Percentiles rank a stretch among this genome's conserved stretches.
Evolutionary conservation across 2,113 vertebrate species (phyloP).

Genomic region (Mus spicilegus): DNA sequence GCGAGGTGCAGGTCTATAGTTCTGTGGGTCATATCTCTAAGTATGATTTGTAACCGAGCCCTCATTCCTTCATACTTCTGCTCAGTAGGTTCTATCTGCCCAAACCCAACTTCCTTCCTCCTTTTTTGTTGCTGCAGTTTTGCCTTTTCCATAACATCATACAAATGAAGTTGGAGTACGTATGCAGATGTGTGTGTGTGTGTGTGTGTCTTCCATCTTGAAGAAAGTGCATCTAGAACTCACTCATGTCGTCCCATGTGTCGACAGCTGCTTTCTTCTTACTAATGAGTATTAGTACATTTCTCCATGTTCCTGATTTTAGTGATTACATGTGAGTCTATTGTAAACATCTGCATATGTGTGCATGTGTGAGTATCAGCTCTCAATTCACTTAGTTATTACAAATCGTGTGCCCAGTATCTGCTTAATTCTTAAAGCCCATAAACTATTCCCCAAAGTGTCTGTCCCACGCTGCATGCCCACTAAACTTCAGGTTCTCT

Average conservation of each 20-base stretch:
- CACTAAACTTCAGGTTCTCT: background rate
- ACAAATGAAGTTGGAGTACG: no score
- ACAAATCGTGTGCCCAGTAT: background rate
- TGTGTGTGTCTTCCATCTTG: background rate
- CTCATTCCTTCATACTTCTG: background rate
- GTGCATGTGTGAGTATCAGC: background rate
- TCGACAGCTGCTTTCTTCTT: background rate
- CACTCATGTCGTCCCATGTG: background rate
- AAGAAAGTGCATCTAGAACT: background rate
- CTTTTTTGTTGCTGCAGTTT: background rate
- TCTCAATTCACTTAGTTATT: background rate
- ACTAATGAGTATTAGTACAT: background rate
- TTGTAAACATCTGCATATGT: background rate
- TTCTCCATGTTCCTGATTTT: background rate
- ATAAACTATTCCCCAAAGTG: background rate
- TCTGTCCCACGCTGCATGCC: background rate
- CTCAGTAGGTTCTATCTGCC: background rate
- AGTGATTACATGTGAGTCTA: background rate
- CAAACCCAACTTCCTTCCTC: background rate
- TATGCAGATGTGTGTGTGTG: background rate
- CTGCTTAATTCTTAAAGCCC: background rate
- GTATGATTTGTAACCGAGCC: background rate
- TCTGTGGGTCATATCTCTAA: background rate
- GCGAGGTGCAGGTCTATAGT: background rate
- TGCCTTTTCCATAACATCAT: constrained; percentile 10